Evolutionary conservation across 2,113 vertebrate genomes (phyloP), one percentile per base, ranked within the genome.

Genomic region (Thunnus maccoyii): DNA sequence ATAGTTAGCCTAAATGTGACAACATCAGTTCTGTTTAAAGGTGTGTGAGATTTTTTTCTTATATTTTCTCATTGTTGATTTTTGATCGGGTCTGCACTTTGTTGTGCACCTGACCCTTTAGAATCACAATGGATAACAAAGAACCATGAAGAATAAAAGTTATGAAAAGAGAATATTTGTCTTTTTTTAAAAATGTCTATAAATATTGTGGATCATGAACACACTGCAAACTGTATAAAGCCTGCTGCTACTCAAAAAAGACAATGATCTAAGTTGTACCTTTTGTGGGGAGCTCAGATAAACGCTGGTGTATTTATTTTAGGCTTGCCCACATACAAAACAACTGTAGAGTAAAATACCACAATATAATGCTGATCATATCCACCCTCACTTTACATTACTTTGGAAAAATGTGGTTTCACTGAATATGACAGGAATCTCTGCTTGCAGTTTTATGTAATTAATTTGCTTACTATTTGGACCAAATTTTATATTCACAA

Each of bases 1-100:
- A 76, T 93, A 93, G 91, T 93, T 95, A 90, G 73, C 73, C 54
- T 89, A 86, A 94, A 88, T 93, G 93, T 95, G 89, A 91, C 83
- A 54, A 81, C 76, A 88, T 91, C 83, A 72, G 79, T 95, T 95
- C 86, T 94, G 90, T 94, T 91, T 78, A 75, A 92, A 83, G 78
- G 88, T 91, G 87, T 94, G 92, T 93, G 91, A 91, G 91, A 86
- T 78, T 90, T 84, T 86, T 84, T 81, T 89, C 88, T 89, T 86
- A 84, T 88, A 70, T 89, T 88, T 80, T 89, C 36, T 88, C 78
- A 72, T 89, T 87, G 86, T 88, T 88, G 85, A 78, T 86, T 88
- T 91, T 73, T 83, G 76, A 73, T 22, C 66, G 88, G 88, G 80
- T 78, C 90, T 81, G 71, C 87, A 82, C 91, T 76, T 30, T 73